Percentiles rank a stretch among this genome's conserved stretches.
Conservation (phyloP, 2,888 invertebrate species). For the Herminia tarsipennalis region DNA sequence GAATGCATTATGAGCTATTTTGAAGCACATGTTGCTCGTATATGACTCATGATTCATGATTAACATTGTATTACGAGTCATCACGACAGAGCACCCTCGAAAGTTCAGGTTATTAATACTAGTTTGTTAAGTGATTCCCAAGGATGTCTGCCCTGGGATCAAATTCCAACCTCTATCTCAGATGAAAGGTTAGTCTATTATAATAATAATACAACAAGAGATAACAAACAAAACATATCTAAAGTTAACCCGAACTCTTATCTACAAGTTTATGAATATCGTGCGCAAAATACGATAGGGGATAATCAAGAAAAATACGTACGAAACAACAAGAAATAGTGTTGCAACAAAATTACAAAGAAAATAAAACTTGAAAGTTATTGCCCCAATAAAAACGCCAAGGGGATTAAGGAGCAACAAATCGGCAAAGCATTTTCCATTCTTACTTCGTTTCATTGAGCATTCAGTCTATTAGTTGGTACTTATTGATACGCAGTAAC, state of each 20-base stretch:
- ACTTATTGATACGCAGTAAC: constrained; percentile 42
- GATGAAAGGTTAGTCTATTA: too few relatives aligned
- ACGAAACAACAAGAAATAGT: too few relatives aligned
- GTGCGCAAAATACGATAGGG: too few relatives aligned
- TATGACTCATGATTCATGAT: constrained; percentile 35
- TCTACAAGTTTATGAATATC: too few relatives aligned
- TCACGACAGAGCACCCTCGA: neutral
- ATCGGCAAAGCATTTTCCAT: constrained; percentile 18
- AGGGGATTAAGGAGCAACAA: constrained; percentile 21
- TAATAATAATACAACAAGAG: too few relatives aligned
- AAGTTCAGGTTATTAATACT: too few relatives aligned
- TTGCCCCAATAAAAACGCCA: constrained; percentile 12
- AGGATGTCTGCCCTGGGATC: too few relatives aligned
- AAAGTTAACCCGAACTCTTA: too few relatives aligned
- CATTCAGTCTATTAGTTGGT: constrained; percentile 20
- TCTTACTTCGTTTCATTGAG: constrained; percentile 28
- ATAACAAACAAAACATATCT: too few relatives aligned
- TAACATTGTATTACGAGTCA: constrained; percentile 2
- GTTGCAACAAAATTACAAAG: neutral
- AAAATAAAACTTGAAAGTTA: constrained; percentile 18
- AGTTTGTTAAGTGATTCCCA: too few relatives aligned
- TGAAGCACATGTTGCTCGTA: constrained; percentile 36
- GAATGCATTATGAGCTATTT: constrained; percentile 46
- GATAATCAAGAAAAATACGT: too few relatives aligned
- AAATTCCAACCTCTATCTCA: too few relatives aligned